phyloP scores from a whole-genome alignment of 30 jellyfish, hydroid and myxozoan genomes.

The Hydra vulgaris region DNA sequence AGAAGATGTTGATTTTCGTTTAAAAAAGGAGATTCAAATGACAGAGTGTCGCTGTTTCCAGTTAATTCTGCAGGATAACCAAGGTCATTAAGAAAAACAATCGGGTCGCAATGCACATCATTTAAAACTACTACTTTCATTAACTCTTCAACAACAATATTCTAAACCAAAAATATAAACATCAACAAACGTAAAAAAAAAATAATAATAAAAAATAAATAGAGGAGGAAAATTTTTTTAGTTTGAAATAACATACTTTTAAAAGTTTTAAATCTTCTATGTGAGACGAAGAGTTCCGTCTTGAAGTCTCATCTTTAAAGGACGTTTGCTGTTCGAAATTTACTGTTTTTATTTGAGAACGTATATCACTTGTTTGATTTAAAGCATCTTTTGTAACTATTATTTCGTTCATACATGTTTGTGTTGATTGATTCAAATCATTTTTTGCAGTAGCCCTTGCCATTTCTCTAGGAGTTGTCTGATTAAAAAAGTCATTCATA shows the following conservation, averaged over 20 bases:
- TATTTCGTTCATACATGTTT: not conserved
- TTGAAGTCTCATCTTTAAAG: not conserved
- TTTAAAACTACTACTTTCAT: constrained; percentile 1
- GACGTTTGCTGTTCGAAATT: not conserved
- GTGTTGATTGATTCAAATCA: not conserved
- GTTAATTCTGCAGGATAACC: not conserved
- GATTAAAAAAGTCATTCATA: not conserved
- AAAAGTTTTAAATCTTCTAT: not conserved
- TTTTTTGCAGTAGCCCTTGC: not conserved
- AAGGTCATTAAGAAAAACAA: not conserved
- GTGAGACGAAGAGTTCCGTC: not conserved
- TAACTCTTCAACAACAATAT: constrained; percentile 17
- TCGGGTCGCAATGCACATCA: constrained; percentile 15
- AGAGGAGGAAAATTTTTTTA: too few relatives aligned
- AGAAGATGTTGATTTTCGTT: constrained; percentile 11
- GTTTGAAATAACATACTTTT: not conserved
- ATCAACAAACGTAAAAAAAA: not conserved
- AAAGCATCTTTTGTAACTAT: not conserved
- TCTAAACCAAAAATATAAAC: not conserved
- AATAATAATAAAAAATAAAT: too few relatives aligned
- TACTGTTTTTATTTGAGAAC: not conserved
- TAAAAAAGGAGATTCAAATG: not conserved
- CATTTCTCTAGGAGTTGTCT: not conserved
- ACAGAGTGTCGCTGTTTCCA: not conserved
- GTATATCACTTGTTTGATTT: not conserved